These are phyloP conservation scores for Boleophthalmus pectinirostris DNA, from an alignment of 2,113 vertebrate species.

Conservation along the genomic window DNA sequence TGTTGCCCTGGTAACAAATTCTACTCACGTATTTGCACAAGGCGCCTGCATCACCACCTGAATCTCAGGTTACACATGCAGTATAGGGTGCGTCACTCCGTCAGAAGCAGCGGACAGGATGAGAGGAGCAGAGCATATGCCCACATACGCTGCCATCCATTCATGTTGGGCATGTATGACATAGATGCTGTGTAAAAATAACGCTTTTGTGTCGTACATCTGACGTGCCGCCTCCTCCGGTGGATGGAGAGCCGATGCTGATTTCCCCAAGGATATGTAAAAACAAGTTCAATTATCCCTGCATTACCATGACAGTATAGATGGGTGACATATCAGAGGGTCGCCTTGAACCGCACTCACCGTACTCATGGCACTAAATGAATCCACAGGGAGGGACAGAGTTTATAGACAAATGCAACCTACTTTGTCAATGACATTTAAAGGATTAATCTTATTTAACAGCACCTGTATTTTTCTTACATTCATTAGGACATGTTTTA, in stretches of 20 bases:
- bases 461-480: background rate
- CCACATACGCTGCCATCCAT: constrained; percentile 2
- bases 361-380: constrained; percentile 27
- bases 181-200: constrained; percentile 44
- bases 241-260: constrained; percentile 64
- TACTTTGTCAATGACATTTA: constrained; percentile 19
- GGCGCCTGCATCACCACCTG: constrained; percentile 80
- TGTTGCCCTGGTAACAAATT: constrained; percentile 84
- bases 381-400: constrained; percentile 22
- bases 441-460: constrained; percentile 9
- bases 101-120: constrained; percentile 6
- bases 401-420: background rate
- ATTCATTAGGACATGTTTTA: background rate
- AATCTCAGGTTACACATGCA: constrained; percentile 79
- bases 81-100: constrained; percentile 65
- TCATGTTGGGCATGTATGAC: constrained; percentile 46
- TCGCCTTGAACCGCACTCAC: constrained; percentile 27
- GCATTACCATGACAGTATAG: constrained; percentile 61
- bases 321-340: constrained; percentile 57
- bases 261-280: constrained; percentile 78
- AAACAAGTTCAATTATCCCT: constrained; percentile 76
- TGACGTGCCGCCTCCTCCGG: constrained; percentile 37
- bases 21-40: constrained; percentile 82
- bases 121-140: constrained; percentile 32
- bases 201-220: constrained; percentile 25